Base-by-base conservation (phyloP, 2,113 vertebrate genomes). In the Mus spicilegus region DNA sequence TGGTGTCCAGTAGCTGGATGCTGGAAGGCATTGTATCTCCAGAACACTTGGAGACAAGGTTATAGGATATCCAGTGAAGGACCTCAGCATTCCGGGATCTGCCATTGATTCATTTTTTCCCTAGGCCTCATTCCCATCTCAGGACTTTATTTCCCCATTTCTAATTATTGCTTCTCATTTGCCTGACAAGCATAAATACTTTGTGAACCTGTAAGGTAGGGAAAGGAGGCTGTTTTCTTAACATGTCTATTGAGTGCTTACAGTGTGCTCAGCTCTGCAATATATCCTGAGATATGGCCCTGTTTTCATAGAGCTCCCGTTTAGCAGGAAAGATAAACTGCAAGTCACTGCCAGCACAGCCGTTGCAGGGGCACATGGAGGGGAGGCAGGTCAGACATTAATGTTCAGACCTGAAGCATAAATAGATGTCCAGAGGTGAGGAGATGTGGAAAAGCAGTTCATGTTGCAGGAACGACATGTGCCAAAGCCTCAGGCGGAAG, bases 401-500 rank as follows among this genome's bases (percentile, higher is more conserved):
- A 70, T 75, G 30, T 93, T 96, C 75, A 89, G 87, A 93, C 76
- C 65, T 46, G n/a, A 93, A 94, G 75, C 73, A 84, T 89, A 94
- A 94, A 69, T 84, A 91, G 87, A 78, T 96, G 89, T 75, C 75
- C 80, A 95, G 93, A 94, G 87, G 95, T 96, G 75, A 95, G 58
- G 75, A 94, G 58, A 89, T 78, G 54, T 46, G 9, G 87, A 75
- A 87, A 81, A 96, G n/a, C 58, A 20, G 2, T 82, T 96, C 46
- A 76, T 89, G 77, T 89, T 78, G 67, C 0, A 7, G 95, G 91
- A 95, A 89, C 6, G 6, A 75, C 94, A 91, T 91, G 87, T 94
- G 94, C 95, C 92, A 95, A 95, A 93, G 95, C 90, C 84, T 56
- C 69, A 80, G 94, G 95, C 42, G 3, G 95, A 96, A 96, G 93